These are phyloP conservation scores for Toxotes chatareus DNA, from an alignment of 2,113 vertebrate species.

Conservation along the genomic window DNA sequence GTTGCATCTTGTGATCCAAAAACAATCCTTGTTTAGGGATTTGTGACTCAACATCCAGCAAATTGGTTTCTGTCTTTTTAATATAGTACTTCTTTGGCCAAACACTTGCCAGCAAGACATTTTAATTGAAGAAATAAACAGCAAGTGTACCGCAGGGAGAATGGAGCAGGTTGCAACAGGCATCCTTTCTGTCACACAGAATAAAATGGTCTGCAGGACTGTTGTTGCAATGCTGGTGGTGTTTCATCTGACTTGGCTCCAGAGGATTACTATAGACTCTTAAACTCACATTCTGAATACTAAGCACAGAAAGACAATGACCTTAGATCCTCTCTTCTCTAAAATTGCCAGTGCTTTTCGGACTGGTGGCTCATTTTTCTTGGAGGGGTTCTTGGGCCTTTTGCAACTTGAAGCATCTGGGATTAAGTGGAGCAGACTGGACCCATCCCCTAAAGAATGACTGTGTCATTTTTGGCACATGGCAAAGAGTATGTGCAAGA, in stretches of 20 bases:
- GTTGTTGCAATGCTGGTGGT: slow-evolving; percentile 72
- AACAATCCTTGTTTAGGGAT: slow-evolving; percentile 49
- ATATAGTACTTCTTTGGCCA: slow-evolving; percentile 57
- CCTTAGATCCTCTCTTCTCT: slow-evolving; percentile 60
- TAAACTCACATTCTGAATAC: slow-evolving; percentile 65
- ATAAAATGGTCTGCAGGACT: slow-evolving; percentile 63
- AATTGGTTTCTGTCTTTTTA: slow-evolving; percentile 73
- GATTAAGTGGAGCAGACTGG: slow-evolving; percentile 28
- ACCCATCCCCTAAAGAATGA: neutral
- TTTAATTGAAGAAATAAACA: slow-evolving; percentile 79
- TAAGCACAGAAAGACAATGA: slow-evolving; percentile 65
- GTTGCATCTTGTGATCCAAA: slow-evolving; percentile 36
- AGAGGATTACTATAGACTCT: slow-evolving; percentile 68
- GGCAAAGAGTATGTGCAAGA: neutral
- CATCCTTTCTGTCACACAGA: slow-evolving; percentile 57
- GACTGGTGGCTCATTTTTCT: slow-evolving; percentile 29
- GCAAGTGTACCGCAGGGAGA: slow-evolving; percentile 49
- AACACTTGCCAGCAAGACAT: slow-evolving; percentile 60
- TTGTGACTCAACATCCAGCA: slow-evolving; percentile 62
- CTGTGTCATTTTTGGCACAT: neutral
- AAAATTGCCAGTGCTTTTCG: slow-evolving; percentile 41
- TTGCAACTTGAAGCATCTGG: slow-evolving; percentile 24
- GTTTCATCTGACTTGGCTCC: slow-evolving; percentile 64
- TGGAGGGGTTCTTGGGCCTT: slow-evolving; percentile 37
- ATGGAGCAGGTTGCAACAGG: slow-evolving; percentile 53